Base-by-base conservation (phyloP, 2,888 invertebrate genomes). In the Latrodectus elegans region DNA sequence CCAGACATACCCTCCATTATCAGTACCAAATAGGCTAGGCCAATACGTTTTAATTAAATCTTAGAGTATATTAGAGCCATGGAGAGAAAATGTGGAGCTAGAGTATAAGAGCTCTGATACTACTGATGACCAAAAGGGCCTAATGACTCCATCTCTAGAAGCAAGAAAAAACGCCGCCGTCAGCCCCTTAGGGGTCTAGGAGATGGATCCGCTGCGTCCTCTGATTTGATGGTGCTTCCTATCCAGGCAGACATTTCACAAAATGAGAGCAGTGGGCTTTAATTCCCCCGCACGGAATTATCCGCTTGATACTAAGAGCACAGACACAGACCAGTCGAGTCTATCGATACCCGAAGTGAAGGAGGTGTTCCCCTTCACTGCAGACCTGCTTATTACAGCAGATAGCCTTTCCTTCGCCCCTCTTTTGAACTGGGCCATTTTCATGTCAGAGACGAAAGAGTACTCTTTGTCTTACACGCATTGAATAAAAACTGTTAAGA, bases 201-300 rank as follows among this genome's bases (percentile, higher is more conserved):
- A 73, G 73, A 52, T 74, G 80, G 80, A 80, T 80, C 74, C 73
- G 73, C 74, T 67, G 73, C 67, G 73, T 67, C 81, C 81, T 81
- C 74, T 81, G 74, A 81, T 81, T 81, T 81, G 73, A 81, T 81
- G 73, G 81, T 72, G 73, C 67, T 73, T 81, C 81, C 81, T 73
- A 73, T 53, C 60, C 67, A 81, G 81, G 74, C 81, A 60, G 64
- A 80, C 80, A 80, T 80, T 74, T 81, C 73, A 70, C 72, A 73
- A 74, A 81, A 81, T 74, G 73, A 65, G 73, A 74, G 65, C 81
- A 67, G 15, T 38, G 51, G 73, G 81, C 73, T 73, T 73, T 67
- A 26, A 26, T 65, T 65, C 81, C 81, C 81, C 17, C 15, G 53
- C 81, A 67, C 81, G 67, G 74, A 81, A 81, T 81, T 81, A 81